Base-by-base conservation (phyloP, 1,140 invertebrate genomes). In the Drosophila baimaii region DNA sequence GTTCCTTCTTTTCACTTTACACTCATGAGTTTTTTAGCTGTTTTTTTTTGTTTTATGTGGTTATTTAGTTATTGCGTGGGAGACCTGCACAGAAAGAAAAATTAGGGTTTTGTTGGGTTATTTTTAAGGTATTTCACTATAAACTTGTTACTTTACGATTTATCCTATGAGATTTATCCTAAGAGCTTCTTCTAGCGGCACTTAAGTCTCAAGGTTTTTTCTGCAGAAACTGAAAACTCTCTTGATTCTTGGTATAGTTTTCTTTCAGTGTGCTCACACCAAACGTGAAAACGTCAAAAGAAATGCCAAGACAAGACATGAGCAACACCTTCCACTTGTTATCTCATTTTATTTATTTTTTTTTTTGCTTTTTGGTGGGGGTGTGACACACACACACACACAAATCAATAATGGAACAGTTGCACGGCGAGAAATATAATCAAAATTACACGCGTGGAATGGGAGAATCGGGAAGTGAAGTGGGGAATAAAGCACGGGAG, bases 311-410 rank as follows among this genome's bases (percentile, higher is more conserved):
- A 70, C 51, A 70, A 47, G 52, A 58, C 68, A 58, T 35, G 65
- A 71, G 68, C 68, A 71, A 71, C 69, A 70, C 69, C 43, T 69
- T 55, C 66, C 21, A 54, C 65, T 71, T 70, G 51, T 71, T 72
- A 72, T 72, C 69, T 44, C 31, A 35, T 29, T 43, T 43, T 51
- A 13, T 17, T 23, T 29, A 29, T 12, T n/a, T 39, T 6, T 27
- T 29, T 17, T 29, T 39, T 25, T 29, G 3, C 21, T 17, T 29
- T 39, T 25, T 29, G 3, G 12, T 8, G 58, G 52, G 54, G 25
- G 17, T 21, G 56, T 47, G 23, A 29, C 21, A n/a, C n/a, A n/a
- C 37, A n/a, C 37, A 29, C 31, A 10, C 33, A n/a, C 9, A 35
- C 63, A 64, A 68, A 68, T 68, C 64, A 68, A 68, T 68, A 64